A percentile compares a stretch with the other conserved stretches of the same genome.
phyloP scores from a whole-genome alignment of 1,140 invertebrate species.

The Phymorhynchus buccinoides region DNA sequence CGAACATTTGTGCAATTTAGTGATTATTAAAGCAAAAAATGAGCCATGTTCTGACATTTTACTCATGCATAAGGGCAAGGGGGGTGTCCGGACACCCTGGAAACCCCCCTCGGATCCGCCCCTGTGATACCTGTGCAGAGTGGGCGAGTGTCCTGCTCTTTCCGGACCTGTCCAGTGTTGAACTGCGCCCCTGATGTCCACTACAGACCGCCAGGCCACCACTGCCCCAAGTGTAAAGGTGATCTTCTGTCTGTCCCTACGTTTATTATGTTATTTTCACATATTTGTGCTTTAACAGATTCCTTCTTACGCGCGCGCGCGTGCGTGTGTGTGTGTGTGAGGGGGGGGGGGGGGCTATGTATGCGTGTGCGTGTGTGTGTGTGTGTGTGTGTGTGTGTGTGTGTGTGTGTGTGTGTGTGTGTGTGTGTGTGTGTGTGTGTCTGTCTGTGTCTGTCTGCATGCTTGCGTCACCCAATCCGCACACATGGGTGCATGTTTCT shows the following conservation, averaged over 20 bases:
- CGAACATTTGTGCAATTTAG: no score
- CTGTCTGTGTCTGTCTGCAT: neutral
- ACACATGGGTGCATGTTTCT: no score
- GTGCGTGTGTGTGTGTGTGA: neutral
- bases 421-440: neutral
- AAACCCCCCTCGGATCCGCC: no score
- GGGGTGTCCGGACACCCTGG: no score
- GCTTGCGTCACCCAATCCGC: no score
- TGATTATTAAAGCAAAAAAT: no score
- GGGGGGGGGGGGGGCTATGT: no score
- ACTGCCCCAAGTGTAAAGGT: constrained; percentile 20
- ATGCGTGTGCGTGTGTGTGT: neutral
- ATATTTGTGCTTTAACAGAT: neutral
- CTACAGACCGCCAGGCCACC: neutral
- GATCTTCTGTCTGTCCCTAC: no score
- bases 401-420: neutral
- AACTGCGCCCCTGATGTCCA: neutral
- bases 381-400: neutral
- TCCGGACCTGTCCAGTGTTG: neutral
- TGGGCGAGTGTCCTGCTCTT: neutral
- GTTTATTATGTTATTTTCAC: no score
- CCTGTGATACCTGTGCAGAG: neutral
- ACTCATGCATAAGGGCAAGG: neutral
- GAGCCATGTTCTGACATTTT: neutral
- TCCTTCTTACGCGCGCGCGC: neutral